Evolutionary conservation across 2,797 vertebrate genomes (phyloP).

Genomic region (Eutrigla gurnardus): DNA sequence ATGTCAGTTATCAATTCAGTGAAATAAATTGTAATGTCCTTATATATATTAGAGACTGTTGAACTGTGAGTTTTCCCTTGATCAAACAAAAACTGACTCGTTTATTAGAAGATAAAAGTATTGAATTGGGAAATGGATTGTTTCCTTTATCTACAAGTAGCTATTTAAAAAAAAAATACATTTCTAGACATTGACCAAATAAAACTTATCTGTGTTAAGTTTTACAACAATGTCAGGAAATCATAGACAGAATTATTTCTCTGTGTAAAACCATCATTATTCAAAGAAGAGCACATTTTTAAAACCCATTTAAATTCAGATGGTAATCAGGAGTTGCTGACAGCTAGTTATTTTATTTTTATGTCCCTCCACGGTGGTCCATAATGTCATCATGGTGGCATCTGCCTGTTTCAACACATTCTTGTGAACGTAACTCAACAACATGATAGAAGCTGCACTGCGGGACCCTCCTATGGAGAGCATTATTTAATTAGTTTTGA

Average conservation of each 20-base stretch:
- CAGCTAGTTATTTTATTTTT: conserved; percentile 11
- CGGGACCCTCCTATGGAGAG: conserved; percentile 27
- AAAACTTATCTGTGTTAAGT: not conserved
- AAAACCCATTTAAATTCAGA: not conserved
- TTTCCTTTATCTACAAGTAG: not conserved
- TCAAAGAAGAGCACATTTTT: not conserved
- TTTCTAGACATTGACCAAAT: not conserved
- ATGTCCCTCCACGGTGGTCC: not conserved
- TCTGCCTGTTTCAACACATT: conserved; percentile 32
- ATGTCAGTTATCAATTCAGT: conserved; percentile 4
- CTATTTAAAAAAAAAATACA: not conserved
- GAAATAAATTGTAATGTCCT: conserved; percentile 2
- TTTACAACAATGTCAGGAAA: not conserved
- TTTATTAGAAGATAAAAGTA: not conserved
- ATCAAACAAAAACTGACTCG: not conserved
- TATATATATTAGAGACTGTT: not conserved
- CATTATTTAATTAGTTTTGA: conserved; percentile 54
- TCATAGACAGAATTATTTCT: not conserved
- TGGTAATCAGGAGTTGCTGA: conserved; percentile 15
- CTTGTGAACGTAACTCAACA: conserved; percentile 21
- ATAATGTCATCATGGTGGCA: not conserved
- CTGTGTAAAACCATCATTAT: not conserved
- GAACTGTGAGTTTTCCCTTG: not conserved
- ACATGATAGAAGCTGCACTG: conserved; percentile 23
- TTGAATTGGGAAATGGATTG: not conserved